Evolutionary conservation across 2,888 invertebrate species (phyloP).

Genomic region (Scaptomyza reducta): DNA sequence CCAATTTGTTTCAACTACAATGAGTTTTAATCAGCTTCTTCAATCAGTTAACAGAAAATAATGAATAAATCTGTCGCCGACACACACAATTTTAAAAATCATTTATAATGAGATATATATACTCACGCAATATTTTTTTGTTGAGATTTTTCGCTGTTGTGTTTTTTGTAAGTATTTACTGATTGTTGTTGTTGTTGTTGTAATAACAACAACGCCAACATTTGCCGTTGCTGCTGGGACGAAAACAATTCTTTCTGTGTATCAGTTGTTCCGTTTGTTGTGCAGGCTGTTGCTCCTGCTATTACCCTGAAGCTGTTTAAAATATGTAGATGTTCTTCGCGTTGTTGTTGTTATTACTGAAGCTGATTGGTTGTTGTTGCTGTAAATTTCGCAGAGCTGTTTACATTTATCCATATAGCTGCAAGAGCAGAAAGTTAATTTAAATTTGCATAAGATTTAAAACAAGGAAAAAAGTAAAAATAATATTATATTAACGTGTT

Average conservation of each 20-base stretch:
- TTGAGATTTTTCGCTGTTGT: constrained; percentile 22
- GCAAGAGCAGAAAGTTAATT: constrained; percentile 21
- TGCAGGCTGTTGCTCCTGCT: constrained; percentile 22
- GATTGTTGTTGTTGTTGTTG: constrained; percentile 27
- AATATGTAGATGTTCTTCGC: constrained; percentile 16
- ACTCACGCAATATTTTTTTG: constrained; percentile 66
- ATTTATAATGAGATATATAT: constrained; percentile 4
- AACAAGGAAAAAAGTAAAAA: neutral
- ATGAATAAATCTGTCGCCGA: constrained; percentile 20
- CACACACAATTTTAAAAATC: constrained; percentile 16
- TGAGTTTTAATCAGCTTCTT: constrained; percentile 1
- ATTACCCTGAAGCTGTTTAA: constrained; percentile 11
- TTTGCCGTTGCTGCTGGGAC: constrained; percentile 25
- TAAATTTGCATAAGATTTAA: constrained; percentile 6
- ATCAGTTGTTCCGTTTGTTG: constrained; percentile 19
- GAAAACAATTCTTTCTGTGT: constrained; percentile 27
- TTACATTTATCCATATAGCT: constrained; percentile 70
- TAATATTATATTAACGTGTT: neutral
- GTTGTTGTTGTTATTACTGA: constrained; percentile 36
- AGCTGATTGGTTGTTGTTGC: constrained; percentile 29
- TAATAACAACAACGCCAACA: constrained; percentile 34
- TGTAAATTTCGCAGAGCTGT: constrained; percentile 34
- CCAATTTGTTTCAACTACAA: neutral
- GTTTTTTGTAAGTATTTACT: constrained; percentile 25
- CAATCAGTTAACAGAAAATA: constrained; percentile 4